Percentiles rank a stretch among this genome's conserved stretches.
Conservation (phyloP, 2,113 vertebrate genomes). For the Hydrochoerus hydrochaeris region DNA sequence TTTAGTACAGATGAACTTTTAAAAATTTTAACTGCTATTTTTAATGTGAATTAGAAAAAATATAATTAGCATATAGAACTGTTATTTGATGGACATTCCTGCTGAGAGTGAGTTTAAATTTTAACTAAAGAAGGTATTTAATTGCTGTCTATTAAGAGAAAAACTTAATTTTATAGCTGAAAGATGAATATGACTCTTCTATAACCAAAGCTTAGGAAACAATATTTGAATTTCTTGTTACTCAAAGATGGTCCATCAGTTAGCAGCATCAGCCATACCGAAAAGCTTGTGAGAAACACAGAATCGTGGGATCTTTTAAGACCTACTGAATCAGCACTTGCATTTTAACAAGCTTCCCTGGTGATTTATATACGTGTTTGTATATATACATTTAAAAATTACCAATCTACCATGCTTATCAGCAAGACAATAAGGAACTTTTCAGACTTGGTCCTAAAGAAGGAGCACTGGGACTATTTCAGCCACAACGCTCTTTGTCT, state of each 20-base stretch:
- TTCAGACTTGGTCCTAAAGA: neutral
- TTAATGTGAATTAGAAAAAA: slow-evolving; percentile 48
- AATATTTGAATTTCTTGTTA: slow-evolving; percentile 16
- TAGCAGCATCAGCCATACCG: neutral
- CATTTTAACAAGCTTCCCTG: neutral
- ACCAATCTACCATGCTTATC: neutral
- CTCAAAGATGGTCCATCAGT: neutral
- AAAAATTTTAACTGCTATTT: neutral
- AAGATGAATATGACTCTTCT: slow-evolving; percentile 24
- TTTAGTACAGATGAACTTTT: neutral
- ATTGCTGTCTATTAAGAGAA: slow-evolving; percentile 58
- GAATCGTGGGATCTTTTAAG: neutral
- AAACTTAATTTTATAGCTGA: slow-evolving; percentile 26
- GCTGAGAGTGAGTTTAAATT: slow-evolving; percentile 56
- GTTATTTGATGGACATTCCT: slow-evolving; percentile 29
- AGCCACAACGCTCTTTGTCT: neutral
- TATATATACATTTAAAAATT: neutral
- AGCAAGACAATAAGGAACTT: neutral
- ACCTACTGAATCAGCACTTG: neutral
- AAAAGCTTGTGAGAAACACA: neutral
- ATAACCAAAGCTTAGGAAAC: neutral
- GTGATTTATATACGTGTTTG: neutral
- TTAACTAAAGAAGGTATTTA: slow-evolving; percentile 36
- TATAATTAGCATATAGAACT: slow-evolving; percentile 37
- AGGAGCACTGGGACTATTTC: neutral